Evolutionary conservation across 2,888 invertebrate species (phyloP).

Genomic region (Protophormia terraenovae): DNA sequence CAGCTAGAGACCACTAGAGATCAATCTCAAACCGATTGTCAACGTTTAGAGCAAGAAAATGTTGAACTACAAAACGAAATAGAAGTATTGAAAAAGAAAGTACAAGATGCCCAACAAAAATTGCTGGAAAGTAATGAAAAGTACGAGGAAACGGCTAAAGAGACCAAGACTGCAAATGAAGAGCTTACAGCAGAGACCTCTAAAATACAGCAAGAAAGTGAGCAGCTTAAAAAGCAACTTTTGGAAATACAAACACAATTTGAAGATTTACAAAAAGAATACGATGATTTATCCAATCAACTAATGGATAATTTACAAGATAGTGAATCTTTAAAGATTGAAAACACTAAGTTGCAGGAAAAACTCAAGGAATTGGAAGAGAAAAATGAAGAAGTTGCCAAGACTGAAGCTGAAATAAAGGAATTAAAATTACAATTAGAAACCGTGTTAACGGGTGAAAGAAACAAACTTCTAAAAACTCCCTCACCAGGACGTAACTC

Average conservation of each 20-base stretch:
- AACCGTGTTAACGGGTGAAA: constrained; percentile 7
- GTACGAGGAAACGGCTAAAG: constrained; percentile 33
- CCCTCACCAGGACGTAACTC: constrained; percentile 48
- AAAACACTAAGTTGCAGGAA: constrained; percentile 69
- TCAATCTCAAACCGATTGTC: constrained; percentile 69
- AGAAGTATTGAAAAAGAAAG: constrained; percentile 70
- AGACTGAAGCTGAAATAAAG: constrained; percentile 28
- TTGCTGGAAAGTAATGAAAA: constrained; percentile 67
- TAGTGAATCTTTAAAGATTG: constrained; percentile 81
- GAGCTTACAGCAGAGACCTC: constrained; percentile 15
- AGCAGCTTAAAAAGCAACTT: constrained; percentile 70
- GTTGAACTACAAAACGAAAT: constrained; percentile 73
- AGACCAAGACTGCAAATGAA: constrained; percentile 5
- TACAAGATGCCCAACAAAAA: constrained; percentile 72
- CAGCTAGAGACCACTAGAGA: constrained; percentile 68
- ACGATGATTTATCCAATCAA: constrained; percentile 83
- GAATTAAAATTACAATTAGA: constrained; percentile 58
- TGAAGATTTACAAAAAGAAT: constrained; percentile 82
- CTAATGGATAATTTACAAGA: constrained; percentile 84
- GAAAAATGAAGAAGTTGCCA: neutral
- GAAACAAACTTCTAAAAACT: neutral
- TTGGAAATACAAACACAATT: constrained; percentile 75
- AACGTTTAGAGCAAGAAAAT: constrained; percentile 73
- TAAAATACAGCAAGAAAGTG: constrained; percentile 68
- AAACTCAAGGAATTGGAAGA: constrained; percentile 58